A percentile compares a stretch with the other conserved stretches of the same genome.
Conservation (phyloP, 2,797 vertebrate species). For the Chelon auratus region DNA sequence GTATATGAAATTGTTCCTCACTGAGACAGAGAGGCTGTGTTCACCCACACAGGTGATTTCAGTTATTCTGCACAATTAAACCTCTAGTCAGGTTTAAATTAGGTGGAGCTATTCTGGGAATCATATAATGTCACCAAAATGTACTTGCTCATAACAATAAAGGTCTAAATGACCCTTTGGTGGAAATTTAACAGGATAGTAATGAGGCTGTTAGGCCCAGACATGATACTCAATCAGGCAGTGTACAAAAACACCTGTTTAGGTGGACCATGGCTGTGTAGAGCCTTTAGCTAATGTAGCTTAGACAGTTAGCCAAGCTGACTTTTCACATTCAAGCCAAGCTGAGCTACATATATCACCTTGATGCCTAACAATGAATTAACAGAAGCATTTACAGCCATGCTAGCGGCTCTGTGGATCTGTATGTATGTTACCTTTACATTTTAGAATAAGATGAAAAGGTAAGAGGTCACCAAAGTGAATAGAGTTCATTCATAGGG, state of each 20-base stretch:
- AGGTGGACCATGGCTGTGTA: background rate
- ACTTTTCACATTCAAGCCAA: background rate
- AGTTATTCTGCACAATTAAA: conserved; percentile 5
- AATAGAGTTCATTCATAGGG: too few species aligned
- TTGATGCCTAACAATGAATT: background rate
- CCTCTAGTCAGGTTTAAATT: conserved; percentile 9
- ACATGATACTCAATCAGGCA: background rate
- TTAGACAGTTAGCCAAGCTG: background rate
- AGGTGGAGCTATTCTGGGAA: background rate
- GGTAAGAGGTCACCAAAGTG: too few species aligned
- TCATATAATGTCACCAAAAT: background rate
- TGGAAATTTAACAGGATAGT: background rate
- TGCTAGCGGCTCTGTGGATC: background rate
- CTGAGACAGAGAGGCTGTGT: background rate
- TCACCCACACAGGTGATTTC: conserved; percentile 3
- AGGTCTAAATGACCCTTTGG: background rate
- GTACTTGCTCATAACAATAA: background rate
- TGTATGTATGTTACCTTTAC: too few species aligned
- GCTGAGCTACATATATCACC: background rate
- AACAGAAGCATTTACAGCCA: background rate
- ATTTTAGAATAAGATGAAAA: too few species aligned
- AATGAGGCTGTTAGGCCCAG: background rate
- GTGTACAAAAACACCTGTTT: background rate
- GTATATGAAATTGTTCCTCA: background rate
- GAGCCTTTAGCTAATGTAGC: background rate